Conservation (phyloP, 1,140 invertebrate genomes). For the Drosophila pectinifera region DNA sequence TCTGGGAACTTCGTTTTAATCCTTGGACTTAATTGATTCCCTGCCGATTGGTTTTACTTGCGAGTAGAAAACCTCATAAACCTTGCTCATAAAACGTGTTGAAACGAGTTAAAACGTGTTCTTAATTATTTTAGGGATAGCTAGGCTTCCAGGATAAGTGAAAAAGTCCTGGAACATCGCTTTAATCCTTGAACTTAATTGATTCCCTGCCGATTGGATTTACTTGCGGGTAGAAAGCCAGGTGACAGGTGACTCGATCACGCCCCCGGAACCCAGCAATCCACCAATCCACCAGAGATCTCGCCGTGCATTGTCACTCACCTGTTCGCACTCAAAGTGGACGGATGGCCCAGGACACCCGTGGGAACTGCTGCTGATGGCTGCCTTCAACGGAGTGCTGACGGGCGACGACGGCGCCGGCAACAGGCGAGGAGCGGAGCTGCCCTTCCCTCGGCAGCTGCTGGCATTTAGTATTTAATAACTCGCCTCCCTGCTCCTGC, state of each 20-base stretch:
- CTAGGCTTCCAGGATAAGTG: too few relatives aligned
- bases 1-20: not conserved
- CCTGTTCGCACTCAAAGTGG: constrained; percentile 55
- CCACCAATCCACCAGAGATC: not conserved
- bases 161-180: too few relatives aligned
- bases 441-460: constrained; percentile 1
- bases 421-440: constrained; percentile 26
- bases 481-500: constrained; percentile 1
- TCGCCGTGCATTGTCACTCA: constrained; percentile 32
- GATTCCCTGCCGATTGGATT: not conserved
- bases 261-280: not conserved
- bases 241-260: constrained; percentile 4
- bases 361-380: constrained; percentile 16
- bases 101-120: too few relatives aligned
- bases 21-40: not conserved
- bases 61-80: not conserved
- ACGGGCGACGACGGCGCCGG: constrained; percentile 4
- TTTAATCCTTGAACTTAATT: not conserved
- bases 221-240: not conserved
- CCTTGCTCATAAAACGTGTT: too few relatives aligned
- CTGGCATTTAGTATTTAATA: constrained; percentile 51
- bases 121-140: too few relatives aligned
- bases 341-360: constrained; percentile 16
- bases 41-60: not conserved
- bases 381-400: constrained; percentile 10